Percentiles rank a stretch among this genome's conserved stretches.
Conservation (phyloP, 2,797 vertebrate genomes). For the Notolepis coatsorum region DNA sequence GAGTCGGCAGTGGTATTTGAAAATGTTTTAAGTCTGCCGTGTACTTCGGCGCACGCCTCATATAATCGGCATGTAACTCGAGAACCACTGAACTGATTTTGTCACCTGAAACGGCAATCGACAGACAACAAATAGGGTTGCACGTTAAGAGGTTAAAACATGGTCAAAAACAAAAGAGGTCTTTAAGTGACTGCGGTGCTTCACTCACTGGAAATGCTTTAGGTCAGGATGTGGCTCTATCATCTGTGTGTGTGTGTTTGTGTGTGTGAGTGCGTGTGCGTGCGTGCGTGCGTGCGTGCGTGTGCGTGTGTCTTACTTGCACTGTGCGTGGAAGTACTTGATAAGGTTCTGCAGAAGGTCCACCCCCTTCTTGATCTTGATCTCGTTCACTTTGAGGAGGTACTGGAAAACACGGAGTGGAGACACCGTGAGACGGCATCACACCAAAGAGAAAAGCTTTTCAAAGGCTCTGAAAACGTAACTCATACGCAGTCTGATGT, state of each 20-base stretch:
- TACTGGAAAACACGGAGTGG: constrained; percentile 83
- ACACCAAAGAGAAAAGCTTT: constrained; percentile 11
- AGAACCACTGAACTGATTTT: no score
- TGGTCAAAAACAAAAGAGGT: no score
- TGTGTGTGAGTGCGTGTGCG: not conserved
- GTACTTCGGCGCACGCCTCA: no score
- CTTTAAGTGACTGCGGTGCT: not conserved
- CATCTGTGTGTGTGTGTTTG: not conserved
- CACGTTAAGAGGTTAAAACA: no score
- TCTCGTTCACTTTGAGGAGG: constrained; percentile 98
- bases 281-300: not conserved
- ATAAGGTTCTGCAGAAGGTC: constrained; percentile 98
- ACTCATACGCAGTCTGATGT: constrained; percentile 18
- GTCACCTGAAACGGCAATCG: no score
- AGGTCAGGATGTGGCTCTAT: not conserved
- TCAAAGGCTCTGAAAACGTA: constrained; percentile 1
- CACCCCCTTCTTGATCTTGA: constrained; percentile 99
- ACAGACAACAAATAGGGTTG: no score
- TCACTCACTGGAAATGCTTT: not conserved
- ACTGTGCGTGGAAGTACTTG: constrained; percentile 99
- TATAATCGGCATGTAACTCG: no score
- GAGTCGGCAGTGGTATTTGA: no score
- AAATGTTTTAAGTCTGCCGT: no score
- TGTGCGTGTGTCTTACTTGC: constrained; percentile 89
- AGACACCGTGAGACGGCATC: constrained; percentile 13